phyloP scores from a whole-genome alignment of 1,140 invertebrate species.

The Mizuhopecten yessoensis region DNA sequence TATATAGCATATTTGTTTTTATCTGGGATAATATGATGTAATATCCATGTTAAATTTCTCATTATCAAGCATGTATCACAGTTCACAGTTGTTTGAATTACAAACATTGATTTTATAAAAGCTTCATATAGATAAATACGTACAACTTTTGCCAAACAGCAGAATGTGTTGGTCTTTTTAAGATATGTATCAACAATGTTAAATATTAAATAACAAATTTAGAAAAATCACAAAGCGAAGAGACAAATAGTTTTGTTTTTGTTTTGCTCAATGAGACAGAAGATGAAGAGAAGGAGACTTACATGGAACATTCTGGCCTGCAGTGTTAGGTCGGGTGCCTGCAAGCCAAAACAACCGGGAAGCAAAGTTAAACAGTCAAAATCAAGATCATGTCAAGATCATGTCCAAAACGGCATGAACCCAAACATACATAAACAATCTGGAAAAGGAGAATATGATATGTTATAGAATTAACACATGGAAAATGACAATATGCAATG shows the following conservation, averaged over 20 bases:
- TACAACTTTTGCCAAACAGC: no score
- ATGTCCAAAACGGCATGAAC: constrained; percentile 17
- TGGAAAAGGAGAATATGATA: constrained; percentile 52
- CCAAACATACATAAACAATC: neutral
- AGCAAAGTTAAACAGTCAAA: constrained; percentile 57
- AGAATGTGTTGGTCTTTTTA: no score
- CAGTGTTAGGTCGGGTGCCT: constrained; percentile 71
- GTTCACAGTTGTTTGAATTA: no score
- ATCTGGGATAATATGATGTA: no score
- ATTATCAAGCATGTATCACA: no score
- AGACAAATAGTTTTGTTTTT: neutral
- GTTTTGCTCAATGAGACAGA: constrained; percentile 33
- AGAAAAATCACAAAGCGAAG: neutral
- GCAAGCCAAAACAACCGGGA: constrained; percentile 65
- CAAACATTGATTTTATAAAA: no score
- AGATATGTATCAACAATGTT: neutral
- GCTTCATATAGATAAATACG: no score
- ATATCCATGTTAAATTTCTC: no score
- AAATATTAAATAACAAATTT: neutral
- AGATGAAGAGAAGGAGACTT: constrained; percentile 61
- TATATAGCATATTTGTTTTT: no score
- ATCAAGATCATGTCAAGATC: constrained; percentile 18
- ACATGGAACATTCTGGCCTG: constrained; percentile 76
- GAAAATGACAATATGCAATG: constrained; percentile 15
- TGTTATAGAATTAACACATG: constrained; percentile 58